Evolutionary conservation across 2,113 vertebrate species (phyloP).

Genomic region (Callionymus lyra): DNA sequence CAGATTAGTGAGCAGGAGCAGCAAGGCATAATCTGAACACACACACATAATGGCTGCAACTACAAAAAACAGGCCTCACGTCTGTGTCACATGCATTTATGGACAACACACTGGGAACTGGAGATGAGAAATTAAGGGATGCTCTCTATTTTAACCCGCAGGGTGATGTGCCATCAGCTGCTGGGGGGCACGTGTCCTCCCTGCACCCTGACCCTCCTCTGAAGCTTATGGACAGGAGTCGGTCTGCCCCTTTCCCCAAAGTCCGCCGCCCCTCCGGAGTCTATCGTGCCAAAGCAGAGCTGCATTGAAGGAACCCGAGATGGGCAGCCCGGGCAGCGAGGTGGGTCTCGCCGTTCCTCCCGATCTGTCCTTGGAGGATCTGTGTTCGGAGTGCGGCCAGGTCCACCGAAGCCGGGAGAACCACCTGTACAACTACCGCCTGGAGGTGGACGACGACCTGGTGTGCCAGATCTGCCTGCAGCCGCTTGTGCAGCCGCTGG

Average conservation of each 20-base stretch:
- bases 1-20: slow-evolving; percentile 67
- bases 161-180: slow-evolving; percentile 57
- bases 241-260: slow-evolving; percentile 32
- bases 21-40: slow-evolving; percentile 59
- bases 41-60: slow-evolving; percentile 13
- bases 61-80: slow-evolving; percentile 30
- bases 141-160: slow-evolving; percentile 31
- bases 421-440: slow-evolving; percentile 93
- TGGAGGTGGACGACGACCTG: slow-evolving; percentile 94
- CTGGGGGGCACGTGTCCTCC: slow-evolving; percentile 61
- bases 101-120: slow-evolving; percentile 2
- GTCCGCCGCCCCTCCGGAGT: slow-evolving; percentile 41
- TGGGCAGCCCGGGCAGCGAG: slow-evolving; percentile 82
- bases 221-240: slow-evolving; percentile 58
- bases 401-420: slow-evolving; percentile 92
- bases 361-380: slow-evolving; percentile 76
- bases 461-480: slow-evolving; percentile 99
- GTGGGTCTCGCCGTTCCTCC: slow-evolving; percentile 68
- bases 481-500: slow-evolving; percentile 88
- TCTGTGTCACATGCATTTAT: slow-evolving; percentile 45
- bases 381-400: slow-evolving; percentile 91
- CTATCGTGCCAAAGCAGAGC: slow-evolving; percentile 49
- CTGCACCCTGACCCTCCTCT: slow-evolving; percentile 31
- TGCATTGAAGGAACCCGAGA: slow-evolving; percentile 48
- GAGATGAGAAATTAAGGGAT: too few relatives aligned